phyloP scores from a whole-genome alignment of 2,113 vertebrate species.

The Heterocephalus glaber region DNA sequence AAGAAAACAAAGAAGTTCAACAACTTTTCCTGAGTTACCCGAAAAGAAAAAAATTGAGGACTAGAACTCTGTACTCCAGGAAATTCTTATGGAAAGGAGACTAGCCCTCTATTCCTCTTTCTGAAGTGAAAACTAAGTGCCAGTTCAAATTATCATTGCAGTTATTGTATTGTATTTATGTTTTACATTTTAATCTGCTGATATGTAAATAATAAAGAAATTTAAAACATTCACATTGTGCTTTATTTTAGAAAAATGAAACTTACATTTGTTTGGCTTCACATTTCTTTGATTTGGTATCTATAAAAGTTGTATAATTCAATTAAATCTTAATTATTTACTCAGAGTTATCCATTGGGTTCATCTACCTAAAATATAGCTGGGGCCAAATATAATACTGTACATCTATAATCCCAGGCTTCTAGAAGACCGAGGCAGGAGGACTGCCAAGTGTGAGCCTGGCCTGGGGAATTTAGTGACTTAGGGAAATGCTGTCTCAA shows the following conservation, averaged over 20 bases:
- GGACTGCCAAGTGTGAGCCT: neutral
- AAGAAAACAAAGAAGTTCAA: neutral
- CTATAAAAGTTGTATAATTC: slow-evolving; percentile 1
- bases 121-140: neutral
- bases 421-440: neutral
- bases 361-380: neutral
- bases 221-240: neutral
- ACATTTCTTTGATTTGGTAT: neutral
- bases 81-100: neutral
- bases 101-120: neutral
- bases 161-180: neutral
- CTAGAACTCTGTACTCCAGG: no score
- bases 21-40: neutral
- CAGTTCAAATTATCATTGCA: neutral
- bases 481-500: neutral
- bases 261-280: neutral
- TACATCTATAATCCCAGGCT: neutral
- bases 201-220: neutral
- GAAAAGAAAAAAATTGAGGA: neutral
- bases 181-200: slow-evolving; percentile 13
- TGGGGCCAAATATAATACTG: neutral
- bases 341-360: neutral
- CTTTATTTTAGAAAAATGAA: slow-evolving; percentile 25
- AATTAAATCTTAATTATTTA: slow-evolving; percentile 13
- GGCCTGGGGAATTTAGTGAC: neutral